These are phyloP conservation scores for Coleophora flavipennella DNA, from an alignment of 2,888 invertebrate species.

Conservation along the genomic window DNA sequence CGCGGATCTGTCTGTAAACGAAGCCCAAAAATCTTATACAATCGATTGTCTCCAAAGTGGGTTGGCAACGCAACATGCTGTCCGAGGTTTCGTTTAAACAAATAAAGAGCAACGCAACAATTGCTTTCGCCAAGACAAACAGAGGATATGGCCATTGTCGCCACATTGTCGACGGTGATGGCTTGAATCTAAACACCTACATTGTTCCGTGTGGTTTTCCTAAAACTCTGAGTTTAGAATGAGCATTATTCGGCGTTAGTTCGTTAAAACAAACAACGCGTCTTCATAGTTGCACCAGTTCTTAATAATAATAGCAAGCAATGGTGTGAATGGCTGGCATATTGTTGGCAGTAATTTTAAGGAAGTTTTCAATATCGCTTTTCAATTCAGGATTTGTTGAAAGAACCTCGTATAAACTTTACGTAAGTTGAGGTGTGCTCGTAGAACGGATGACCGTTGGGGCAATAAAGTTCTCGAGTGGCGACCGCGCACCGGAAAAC, in stretches of 20 bases:
- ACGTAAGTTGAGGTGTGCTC: too few relatives aligned
- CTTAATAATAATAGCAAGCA: too few relatives aligned
- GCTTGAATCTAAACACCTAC: constrained; percentile 22
- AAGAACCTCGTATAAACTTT: too few relatives aligned
- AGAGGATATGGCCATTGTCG: constrained; percentile 58
- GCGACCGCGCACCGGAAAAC: too few relatives aligned
- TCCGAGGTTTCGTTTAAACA: constrained; percentile 50
- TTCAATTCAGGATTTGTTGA: too few relatives aligned
- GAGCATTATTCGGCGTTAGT: constrained; percentile 6
- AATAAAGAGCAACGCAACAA: constrained; percentile 46
- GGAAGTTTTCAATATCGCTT: neutral
- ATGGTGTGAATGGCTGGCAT: too few relatives aligned
- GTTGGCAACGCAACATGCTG: constrained; percentile 37
- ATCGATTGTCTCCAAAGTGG: constrained; percentile 11
- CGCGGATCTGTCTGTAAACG: too few relatives aligned
- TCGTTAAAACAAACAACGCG: too few relatives aligned
- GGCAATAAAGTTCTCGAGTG: too few relatives aligned
- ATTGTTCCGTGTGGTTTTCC: constrained; percentile 29
- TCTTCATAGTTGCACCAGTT: too few relatives aligned
- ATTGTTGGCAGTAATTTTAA: too few relatives aligned
- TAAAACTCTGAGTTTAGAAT: constrained; percentile 27
- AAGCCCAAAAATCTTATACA: constrained; percentile 8
- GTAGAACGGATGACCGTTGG: too few relatives aligned
- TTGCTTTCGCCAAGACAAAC: constrained; percentile 59
- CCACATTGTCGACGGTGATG: constrained; percentile 25